phyloP scores from a whole-genome alignment of 2,797 vertebrate genomes.

The Syngnathus acus region DNA sequence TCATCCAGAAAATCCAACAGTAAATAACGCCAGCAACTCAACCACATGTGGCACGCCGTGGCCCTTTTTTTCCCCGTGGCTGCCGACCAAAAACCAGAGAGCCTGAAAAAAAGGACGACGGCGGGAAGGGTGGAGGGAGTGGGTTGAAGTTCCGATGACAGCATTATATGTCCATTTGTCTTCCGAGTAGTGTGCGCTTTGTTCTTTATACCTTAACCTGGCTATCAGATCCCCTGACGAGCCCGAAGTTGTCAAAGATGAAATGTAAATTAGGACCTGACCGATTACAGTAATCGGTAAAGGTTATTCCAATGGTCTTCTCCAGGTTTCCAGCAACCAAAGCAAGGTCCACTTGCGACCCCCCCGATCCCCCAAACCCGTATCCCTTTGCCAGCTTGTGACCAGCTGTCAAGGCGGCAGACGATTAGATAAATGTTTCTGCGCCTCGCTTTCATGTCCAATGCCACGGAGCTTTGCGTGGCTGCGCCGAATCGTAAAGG shows the following conservation, averaged over 20 bases:
- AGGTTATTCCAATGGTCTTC: background rate
- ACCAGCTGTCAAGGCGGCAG: conserved; percentile 66
- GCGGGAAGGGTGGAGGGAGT: conserved; percentile 15
- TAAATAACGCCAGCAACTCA: conserved; percentile 56
- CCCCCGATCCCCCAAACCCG: conserved; percentile 28
- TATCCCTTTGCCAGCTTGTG: conserved; percentile 52
- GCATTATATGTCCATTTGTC: conserved; percentile 63
- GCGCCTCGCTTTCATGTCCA: conserved; percentile 47
- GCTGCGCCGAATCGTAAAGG: conserved; percentile 15
- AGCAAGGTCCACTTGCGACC: conserved; percentile 55
- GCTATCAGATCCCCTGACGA: background rate
- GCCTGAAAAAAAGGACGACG: conserved; percentile 23
- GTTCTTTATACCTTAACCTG: conserved; percentile 18
- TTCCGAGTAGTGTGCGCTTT: conserved; percentile 54
- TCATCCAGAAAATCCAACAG: conserved; percentile 55
- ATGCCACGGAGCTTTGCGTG: conserved; percentile 41
- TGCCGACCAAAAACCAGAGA: conserved; percentile 55
- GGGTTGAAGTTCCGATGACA: conserved; percentile 64
- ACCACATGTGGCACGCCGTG: conserved; percentile 57
- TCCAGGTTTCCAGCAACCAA: conserved; percentile 13
- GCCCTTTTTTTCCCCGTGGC: conserved; percentile 50
- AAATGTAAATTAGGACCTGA: background rate
- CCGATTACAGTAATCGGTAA: too few species aligned
- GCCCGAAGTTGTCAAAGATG: background rate
- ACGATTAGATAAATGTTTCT: conserved; percentile 61